Evolutionary conservation across 2,797 vertebrate species (phyloP), one percentile per base, ranked within the genome.

Genomic region (Malacoctenus gilli): DNA sequence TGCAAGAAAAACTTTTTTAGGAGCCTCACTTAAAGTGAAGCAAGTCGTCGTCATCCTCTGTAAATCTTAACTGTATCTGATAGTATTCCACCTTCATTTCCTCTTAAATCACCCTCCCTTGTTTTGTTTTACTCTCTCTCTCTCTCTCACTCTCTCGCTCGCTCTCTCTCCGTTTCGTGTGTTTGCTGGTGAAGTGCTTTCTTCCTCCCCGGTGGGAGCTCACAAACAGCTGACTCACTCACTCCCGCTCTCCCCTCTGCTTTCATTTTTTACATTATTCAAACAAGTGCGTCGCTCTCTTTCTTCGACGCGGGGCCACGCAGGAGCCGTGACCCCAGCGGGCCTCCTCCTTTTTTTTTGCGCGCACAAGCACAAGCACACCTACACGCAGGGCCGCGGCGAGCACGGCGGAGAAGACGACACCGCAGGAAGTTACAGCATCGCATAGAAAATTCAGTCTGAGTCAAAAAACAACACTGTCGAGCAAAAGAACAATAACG

Each of bases 191-290:
- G 31, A 80, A 65, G 60, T 53, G 47, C 59, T 62, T 59, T 69
- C 72, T 55, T 55, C 63, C 59, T 62, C 67, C 60, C 75, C 76
- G 47, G 61, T 64, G 71, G 82, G 75, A 85, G 82, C 62, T 60
- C 68, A 67, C 53, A 57, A 80, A 74, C 62, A 65, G 79, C 77
- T 87, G 84, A 87, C 80, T 85, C 77, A 76, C 53, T 31, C 51
- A 16, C 67, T 68, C 39, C 43, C 23, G 16, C 51, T 44, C 38
- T 53, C 39, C 14, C 36, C 20, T 38, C 49, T 70, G 59, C 56
- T 68, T 84, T 82, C 43, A 54, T 72, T 77, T 76, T 50, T 71
- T 62, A 65, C 67, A 74, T 79, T 79, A 80, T 80, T 83, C 67
- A 85, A 77, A 82, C 69, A 68, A 75, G 63, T 44, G 60, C 19